Evolutionary conservation across 2,888 invertebrate species (phyloP).

Genomic region (Caenorhabditis macrosperma): DNA sequence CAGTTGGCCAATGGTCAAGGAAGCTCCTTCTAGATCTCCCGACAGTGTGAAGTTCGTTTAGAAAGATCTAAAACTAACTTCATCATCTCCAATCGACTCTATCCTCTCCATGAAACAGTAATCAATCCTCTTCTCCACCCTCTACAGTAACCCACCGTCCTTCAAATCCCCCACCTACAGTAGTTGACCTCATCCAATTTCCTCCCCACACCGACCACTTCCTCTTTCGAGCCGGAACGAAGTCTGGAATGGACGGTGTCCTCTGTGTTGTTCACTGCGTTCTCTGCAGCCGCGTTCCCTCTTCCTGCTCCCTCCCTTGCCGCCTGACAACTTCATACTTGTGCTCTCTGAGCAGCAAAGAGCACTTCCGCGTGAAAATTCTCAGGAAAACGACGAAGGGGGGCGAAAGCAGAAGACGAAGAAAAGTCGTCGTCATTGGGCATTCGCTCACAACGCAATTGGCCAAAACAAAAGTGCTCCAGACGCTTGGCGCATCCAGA

Average conservation of each 20-base stretch:
- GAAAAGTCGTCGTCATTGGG: background rate
- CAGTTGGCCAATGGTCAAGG: no score
- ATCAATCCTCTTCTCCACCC: no score
- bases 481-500: conserved; percentile 8
- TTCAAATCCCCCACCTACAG: no score
- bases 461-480: conserved; percentile 13
- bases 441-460: background rate
- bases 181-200: no score
- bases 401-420: conserved; percentile 2
- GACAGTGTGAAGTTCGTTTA: no score
- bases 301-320: conserved; percentile 3
- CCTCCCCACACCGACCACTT: no score
- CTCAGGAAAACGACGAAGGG: conserved; percentile 2
- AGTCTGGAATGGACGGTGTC: no score
- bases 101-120: no score
- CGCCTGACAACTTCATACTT: conserved; percentile 5
- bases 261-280: background rate
- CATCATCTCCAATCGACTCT: no score
- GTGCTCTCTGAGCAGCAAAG: conserved; percentile 29
- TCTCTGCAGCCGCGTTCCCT: background rate
- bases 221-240: background rate
- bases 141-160: no score
- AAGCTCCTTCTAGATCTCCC: no score
- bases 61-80: no score
- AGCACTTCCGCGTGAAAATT: conserved; percentile 19